A percentile compares a stretch with the other conserved stretches of the same genome.
Evolutionary conservation across 2,113 vertebrate species (phyloP).

Genomic region (Oxygymnocypris stewartii): DNA sequence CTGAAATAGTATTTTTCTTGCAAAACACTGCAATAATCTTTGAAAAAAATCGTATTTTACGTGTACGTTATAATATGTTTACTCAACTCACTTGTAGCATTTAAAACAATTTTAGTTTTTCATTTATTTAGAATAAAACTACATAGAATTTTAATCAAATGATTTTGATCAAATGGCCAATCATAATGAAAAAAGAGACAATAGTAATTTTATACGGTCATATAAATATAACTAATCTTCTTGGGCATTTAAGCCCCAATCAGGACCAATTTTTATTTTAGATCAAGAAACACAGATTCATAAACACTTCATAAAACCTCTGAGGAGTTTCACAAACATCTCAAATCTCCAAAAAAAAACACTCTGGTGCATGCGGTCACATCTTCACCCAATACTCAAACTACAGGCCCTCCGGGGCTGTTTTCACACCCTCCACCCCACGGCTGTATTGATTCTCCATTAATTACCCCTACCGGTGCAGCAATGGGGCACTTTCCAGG

Average conservation of each 20-base stretch:
- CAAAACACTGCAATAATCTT: too few species aligned
- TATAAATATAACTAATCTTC: not conserved
- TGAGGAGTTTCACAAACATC: not conserved
- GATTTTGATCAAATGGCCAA: not conserved
- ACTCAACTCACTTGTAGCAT: not conserved
- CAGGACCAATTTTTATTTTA: not conserved
- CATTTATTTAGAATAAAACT: not conserved
- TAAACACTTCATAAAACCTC: not conserved
- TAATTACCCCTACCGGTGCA: conserved; percentile 56
- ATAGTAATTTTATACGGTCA: not conserved
- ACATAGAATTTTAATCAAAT: not conserved
- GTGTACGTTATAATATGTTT: not conserved
- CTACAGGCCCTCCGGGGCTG: conserved; percentile 34
- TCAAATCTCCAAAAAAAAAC: not conserved
- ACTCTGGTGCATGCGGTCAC: conserved; percentile 9
- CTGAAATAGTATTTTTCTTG: too few species aligned
- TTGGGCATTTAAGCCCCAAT: not conserved
- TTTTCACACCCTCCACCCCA: conserved; percentile 54
- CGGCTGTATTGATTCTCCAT: conserved; percentile 57
- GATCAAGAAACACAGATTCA: not conserved
- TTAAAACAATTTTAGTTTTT: not conserved
- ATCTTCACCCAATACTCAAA: conserved; percentile 25
- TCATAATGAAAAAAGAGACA: not conserved
- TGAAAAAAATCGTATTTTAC: not conserved
- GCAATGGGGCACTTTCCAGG: conserved; percentile 30